These are phyloP conservation scores for Leuciscus idus DNA, from an alignment of 2,113 vertebrate genomes.

Conservation along the genomic window DNA sequence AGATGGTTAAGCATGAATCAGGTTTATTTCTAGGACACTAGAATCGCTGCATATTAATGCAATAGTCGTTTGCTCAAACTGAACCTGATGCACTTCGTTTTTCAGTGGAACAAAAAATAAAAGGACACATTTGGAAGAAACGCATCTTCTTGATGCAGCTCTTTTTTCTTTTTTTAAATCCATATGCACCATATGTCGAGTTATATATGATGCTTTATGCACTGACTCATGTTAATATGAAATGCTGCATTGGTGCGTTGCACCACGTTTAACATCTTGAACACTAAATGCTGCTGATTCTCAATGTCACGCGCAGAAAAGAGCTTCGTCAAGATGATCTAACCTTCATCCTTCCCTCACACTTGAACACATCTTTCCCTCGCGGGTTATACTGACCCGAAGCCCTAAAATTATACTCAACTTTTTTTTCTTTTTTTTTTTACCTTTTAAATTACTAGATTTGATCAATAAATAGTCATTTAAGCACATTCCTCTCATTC, in stretches of 20 bases:
- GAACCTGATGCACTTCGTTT: too few species aligned
- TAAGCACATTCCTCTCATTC: too few species aligned
- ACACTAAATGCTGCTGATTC: not conserved
- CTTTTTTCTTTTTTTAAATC: not conserved
- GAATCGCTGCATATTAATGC: not conserved
- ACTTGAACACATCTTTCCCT: too few species aligned
- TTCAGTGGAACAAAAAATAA: not conserved
- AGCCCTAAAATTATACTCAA: too few species aligned
- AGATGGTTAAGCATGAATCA: constrained; percentile 20
- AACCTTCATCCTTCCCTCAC: not conserved
- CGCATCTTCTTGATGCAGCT: constrained; percentile 14
- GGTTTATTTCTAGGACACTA: not conserved
- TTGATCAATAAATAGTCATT: too few species aligned
- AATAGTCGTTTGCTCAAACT: too few species aligned
- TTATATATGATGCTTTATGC: not conserved
- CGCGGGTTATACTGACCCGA: too few species aligned
- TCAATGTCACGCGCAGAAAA: not conserved
- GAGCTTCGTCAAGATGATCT: not conserved
- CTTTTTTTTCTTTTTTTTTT: too few species aligned
- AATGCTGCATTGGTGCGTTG: constrained; percentile 9
- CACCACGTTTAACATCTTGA: not conserved
- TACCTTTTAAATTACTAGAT: too few species aligned
- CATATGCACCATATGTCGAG: not conserved
- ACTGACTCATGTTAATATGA: not conserved
- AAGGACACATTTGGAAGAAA: not conserved